These are phyloP conservation scores for Hirundichthys speculiger DNA, from an alignment of 2,113 vertebrate species.

Conservation along the genomic window DNA sequence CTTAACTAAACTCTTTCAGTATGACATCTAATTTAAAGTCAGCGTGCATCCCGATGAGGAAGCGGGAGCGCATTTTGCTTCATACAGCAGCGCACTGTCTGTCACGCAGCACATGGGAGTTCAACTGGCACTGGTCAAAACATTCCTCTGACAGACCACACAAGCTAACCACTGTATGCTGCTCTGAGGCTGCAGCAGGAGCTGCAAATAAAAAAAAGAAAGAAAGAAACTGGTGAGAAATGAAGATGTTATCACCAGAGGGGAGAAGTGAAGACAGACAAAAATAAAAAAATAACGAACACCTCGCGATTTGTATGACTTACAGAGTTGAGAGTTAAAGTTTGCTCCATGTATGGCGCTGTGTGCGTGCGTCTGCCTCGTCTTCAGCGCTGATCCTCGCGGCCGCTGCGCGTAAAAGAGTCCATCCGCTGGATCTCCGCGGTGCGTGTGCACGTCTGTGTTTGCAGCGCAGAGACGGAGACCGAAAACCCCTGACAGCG, in stretches of 20 bases:
- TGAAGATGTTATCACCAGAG: slow-evolving; percentile 34
- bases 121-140: slow-evolving; percentile 66
- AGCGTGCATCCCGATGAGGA: slow-evolving; percentile 40
- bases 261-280: not conserved
- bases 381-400: slow-evolving; percentile 73
- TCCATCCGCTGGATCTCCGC: slow-evolving; percentile 72
- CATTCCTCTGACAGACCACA: slow-evolving; percentile 72
- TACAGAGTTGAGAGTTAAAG: slow-evolving; percentile 85
- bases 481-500: slow-evolving; percentile 69
- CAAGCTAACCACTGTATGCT: slow-evolving; percentile 63
- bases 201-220: slow-evolving; percentile 57
- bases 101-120: slow-evolving; percentile 52
- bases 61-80: slow-evolving; percentile 16
- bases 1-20: slow-evolving; percentile 43
- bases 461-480: slow-evolving; percentile 57
- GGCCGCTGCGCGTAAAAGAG: slow-evolving; percentile 66
- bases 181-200: slow-evolving; percentile 52
- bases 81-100: slow-evolving; percentile 52
- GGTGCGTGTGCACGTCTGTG: slow-evolving; percentile 37
- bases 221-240: slow-evolving; percentile 39
- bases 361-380: slow-evolving; percentile 53
- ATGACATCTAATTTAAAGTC: slow-evolving; percentile 44
- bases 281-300: slow-evolving; percentile 2
- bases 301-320: slow-evolving; percentile 54
- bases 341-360: slow-evolving; percentile 86